Percentiles rank a stretch among this genome's conserved stretches.
Conservation (phyloP, 2,797 vertebrate genomes). For the Columba guinea region DNA sequence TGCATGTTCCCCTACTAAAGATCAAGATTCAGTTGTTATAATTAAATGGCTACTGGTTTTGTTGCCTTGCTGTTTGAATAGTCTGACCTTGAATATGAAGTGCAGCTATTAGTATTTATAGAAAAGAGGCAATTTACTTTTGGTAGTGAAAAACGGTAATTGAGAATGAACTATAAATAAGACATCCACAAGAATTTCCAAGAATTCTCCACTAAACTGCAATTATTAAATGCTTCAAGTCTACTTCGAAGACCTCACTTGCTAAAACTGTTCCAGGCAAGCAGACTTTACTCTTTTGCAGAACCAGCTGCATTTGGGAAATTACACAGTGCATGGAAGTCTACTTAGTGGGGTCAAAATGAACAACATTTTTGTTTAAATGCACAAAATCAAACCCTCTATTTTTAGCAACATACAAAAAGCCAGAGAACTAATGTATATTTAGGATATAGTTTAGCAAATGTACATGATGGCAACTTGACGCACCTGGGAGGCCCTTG, state of each 20-base stretch:
- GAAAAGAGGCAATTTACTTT: neutral
- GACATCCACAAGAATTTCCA: neutral
- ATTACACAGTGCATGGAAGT: neutral
- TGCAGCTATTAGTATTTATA: neutral
- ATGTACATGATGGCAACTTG: fast-evolving
- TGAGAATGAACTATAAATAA: neutral
- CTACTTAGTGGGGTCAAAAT: neutral
- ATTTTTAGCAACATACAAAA: neutral
- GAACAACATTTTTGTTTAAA: neutral
- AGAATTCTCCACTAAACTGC: neutral
- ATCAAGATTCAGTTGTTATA: neutral
- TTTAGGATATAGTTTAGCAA: neutral
- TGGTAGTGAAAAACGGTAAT: neutral
- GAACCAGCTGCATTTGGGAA: neutral
- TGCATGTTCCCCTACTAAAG: neutral
- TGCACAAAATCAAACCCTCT: neutral
- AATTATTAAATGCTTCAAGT: neutral
- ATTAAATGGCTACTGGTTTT: neutral
- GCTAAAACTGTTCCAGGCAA: neutral
- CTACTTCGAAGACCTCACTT: neutral
- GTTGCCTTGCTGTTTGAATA: neutral
- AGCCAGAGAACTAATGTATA: neutral
- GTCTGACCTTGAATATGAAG: neutral
- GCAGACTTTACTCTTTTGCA: neutral
- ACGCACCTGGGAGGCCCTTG: neutral